Evolutionary conservation across 2,113 vertebrate genomes (phyloP), one percentile per base, ranked within the genome.

Genomic region (Cygnus atratus): DNA sequence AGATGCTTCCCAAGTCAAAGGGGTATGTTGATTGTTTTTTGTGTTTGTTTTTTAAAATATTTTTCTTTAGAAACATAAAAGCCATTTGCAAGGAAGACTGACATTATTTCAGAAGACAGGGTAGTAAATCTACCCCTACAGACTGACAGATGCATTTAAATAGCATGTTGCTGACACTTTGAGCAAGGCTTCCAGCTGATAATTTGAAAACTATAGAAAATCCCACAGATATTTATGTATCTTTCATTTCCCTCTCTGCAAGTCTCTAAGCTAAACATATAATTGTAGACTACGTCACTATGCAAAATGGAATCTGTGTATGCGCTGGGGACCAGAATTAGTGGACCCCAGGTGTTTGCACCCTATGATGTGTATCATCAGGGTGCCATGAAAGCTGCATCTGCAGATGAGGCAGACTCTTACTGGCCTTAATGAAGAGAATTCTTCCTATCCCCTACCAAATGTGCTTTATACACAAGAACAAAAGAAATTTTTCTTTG

Each of bases 1-100:
- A 76, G 98, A 98, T 95, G 98, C 98, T 92, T 98, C 97, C 75
- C 96, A 96, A 85, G 96, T 98, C 55, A 98, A 98, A 98, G 98
- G 98, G 97, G 98, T 98, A 97, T 67, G 96, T 74, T 37, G 61
- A 66, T 62, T 62, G 31, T 67, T 63, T 84, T 73, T 16, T 37
- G 2, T 73, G 11, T 81, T 63, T 0, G 28, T 66, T 31, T 29
- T 29, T 61, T 58, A 33, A 25, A 33, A 21, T 48, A 15, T 33
- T 43, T 73, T 84, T 50, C 11, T 44, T 46, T 74, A 65, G 5
- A 85, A 92, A 76, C 73, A 87, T 29, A 83, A 86, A 70, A 95
- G 19, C 3, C 46, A 22, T 66, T 89, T 29, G 3, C 20, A 89
- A 70, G 15, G 31, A 52, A 24, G 4, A 16, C 16, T 21, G 19